Conservation (phyloP, 2,797 vertebrate genomes). For the Champsocephalus esox region DNA sequence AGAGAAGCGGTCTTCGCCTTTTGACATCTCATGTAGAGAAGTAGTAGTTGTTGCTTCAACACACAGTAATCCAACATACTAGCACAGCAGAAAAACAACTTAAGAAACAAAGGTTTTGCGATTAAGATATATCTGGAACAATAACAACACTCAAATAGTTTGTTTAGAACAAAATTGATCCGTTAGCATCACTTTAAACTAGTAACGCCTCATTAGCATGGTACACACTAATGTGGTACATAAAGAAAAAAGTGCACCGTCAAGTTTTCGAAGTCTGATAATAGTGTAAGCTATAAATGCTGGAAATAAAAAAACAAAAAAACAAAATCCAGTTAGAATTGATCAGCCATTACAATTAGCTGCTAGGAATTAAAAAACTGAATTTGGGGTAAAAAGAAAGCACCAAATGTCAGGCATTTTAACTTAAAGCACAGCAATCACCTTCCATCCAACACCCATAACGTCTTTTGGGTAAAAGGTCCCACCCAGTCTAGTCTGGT, state of each 20-base stretch:
- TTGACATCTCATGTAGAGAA: neutral
- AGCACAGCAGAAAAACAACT: neutral
- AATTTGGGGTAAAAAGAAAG: neutral
- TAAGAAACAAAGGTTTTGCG: neutral
- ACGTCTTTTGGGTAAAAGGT: conserved; percentile 17
- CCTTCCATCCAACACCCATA: conserved; percentile 8
- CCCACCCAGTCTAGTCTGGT: conserved; percentile 39
- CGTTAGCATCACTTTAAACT: neutral
- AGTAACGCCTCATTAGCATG: neutral
- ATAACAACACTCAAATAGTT: neutral
- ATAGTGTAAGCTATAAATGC: neutral
- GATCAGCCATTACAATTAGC: neutral
- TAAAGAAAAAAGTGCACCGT: neutral
- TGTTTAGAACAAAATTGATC: neutral
- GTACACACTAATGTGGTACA: neutral
- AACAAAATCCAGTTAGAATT: neutral
- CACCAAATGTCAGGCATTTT: neutral
- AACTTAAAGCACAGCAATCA: conserved; percentile 3
- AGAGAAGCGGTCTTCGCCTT: neutral
- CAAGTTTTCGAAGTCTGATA: neutral
- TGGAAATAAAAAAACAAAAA: neutral
- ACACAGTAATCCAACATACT: neutral
- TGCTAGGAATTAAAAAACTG: neutral
- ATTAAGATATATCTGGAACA: neutral
- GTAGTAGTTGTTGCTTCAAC: neutral